phyloP scores from a whole-genome alignment of 2,797 vertebrate species.

The Benthosema pterotum region DNA sequence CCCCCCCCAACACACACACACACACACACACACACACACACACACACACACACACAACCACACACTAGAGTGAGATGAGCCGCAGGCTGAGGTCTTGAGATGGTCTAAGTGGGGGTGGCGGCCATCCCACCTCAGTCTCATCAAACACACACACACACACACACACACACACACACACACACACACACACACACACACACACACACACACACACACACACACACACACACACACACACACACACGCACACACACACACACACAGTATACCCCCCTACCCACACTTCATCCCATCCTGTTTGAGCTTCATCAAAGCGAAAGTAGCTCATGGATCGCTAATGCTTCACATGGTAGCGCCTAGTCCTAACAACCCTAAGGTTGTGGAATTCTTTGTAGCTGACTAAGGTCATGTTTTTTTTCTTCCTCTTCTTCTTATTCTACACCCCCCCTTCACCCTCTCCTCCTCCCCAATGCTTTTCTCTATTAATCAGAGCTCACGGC shows the following conservation, averaged over 20 bases:
- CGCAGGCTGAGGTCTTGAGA: conserved; percentile 80
- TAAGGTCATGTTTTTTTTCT: conserved; percentile 92
- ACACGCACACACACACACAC: background rate
- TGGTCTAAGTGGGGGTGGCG: conserved; percentile 82
- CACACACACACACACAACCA: too few species aligned
- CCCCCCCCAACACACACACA: too few species aligned
- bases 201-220: too few species aligned
- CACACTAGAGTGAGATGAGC: too few species aligned
- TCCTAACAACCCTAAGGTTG: conserved; percentile 95
- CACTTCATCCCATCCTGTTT: conserved; percentile 74
- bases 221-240: too few species aligned
- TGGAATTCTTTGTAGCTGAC: conserved; percentile 96
- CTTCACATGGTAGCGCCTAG: conserved; percentile 92
- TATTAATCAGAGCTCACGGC: conserved; percentile 99
- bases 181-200: too few species aligned
- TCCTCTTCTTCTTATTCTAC: conserved; percentile 53
- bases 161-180: too few species aligned
- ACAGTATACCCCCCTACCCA: conserved; percentile 5
- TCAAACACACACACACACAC: background rate
- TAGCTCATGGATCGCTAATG: conserved; percentile 95
- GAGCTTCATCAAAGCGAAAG: conserved; percentile 94
- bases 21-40: too few species aligned
- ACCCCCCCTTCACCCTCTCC: conserved; percentile 69
- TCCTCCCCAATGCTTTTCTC: conserved; percentile 97
- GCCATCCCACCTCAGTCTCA: conserved; percentile 53